Conservation (phyloP, 2,888 invertebrate genomes). For the Abrostola tripartita region DNA sequence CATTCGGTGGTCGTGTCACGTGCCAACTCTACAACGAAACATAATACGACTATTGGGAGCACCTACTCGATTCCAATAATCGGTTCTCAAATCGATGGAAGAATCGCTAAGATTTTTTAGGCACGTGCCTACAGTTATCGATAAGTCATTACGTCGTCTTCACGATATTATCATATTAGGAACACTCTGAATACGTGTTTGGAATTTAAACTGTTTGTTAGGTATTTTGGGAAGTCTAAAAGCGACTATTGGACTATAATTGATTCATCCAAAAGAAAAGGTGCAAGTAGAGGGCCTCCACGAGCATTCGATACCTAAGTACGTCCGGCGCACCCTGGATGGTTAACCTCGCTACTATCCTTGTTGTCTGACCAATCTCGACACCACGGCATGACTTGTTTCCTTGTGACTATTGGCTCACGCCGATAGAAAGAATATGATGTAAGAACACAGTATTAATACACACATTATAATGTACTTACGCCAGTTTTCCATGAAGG, state of each 20-base stretch:
- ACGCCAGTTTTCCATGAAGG: too few relatives aligned
- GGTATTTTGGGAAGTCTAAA: background rate
- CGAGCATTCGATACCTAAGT: too few relatives aligned
- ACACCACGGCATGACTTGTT: too few relatives aligned
- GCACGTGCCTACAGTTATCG: constrained; percentile 12
- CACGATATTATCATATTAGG: constrained; percentile 20
- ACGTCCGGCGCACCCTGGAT: too few relatives aligned
- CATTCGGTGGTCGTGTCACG: constrained; percentile 24
- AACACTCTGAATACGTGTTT: constrained; percentile 21
- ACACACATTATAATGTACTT: too few relatives aligned
- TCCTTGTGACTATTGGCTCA: too few relatives aligned
- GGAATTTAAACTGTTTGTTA: constrained; percentile 11
- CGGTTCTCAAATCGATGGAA: constrained; percentile 35
- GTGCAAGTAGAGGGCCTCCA: background rate
- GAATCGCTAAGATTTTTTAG: constrained; percentile 25
- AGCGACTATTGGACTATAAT: background rate
- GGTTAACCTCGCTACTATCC: too few relatives aligned
- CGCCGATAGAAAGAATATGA: too few relatives aligned
- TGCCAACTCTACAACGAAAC: constrained; percentile 24
- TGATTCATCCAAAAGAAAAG: background rate
- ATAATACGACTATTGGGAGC: constrained; percentile 38
- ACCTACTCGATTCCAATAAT: constrained; percentile 42
- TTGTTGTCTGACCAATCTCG: too few relatives aligned
- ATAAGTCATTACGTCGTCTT: constrained; percentile 2
- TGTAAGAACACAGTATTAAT: too few relatives aligned